Percentiles rank a stretch among this genome's conserved stretches.
Conservation (phyloP, 53 echinoderm and acorn worm genomes). For the Arbacia lixula region DNA sequence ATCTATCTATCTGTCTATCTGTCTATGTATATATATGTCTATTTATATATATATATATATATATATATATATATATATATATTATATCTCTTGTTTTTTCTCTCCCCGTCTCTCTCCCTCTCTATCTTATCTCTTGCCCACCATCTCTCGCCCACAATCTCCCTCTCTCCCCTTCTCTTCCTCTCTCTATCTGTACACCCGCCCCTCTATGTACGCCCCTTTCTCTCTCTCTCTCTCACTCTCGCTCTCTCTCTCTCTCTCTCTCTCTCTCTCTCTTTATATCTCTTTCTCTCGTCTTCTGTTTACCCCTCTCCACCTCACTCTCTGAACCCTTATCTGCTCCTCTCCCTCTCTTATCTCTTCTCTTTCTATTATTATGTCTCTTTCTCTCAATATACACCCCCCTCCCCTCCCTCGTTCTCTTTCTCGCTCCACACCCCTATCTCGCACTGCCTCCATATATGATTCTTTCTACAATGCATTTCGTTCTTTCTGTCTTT, state of each 20-base stretch:
- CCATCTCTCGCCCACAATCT: neutral
- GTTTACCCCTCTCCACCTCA: neutral
- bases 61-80: too few species aligned
- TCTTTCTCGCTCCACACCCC: neutral
- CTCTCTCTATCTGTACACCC: neutral
- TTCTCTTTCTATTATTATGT: neutral
- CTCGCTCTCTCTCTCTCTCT: neutral
- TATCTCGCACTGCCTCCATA: too few species aligned
- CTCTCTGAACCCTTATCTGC: too few species aligned
- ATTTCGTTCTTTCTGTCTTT: neutral
- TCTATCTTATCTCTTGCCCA: too few species aligned
- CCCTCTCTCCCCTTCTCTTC: neutral
- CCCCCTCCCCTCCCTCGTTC: neutral
- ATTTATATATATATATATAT: too few species aligned
- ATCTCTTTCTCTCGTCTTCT: neutral
- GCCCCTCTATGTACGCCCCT: too few species aligned
- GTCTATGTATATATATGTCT: too few species aligned
- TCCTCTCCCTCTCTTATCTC: neutral
- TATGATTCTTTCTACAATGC: too few species aligned
- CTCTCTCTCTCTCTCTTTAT: neutral
- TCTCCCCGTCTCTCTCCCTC: too few species aligned
- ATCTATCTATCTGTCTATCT: too few species aligned
- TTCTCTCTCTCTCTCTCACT: neutral
- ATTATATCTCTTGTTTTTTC: too few species aligned
- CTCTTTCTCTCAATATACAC: neutral